These are phyloP conservation scores for Echiichthys vipera DNA, from an alignment of 2,797 vertebrate species.

Conservation along the genomic window DNA sequence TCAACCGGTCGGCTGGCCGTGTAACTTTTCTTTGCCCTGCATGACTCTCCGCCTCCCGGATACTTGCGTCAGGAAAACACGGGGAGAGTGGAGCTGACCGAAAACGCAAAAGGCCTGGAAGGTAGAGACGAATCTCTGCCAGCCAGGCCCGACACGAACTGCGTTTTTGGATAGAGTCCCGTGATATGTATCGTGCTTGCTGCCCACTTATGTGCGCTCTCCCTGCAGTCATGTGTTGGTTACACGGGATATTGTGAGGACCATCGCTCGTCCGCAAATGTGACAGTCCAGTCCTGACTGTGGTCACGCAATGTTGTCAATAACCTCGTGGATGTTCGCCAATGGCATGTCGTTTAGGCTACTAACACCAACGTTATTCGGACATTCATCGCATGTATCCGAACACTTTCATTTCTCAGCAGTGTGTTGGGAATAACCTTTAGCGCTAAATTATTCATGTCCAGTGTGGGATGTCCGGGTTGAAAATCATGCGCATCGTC, in stretches of 20 bases:
- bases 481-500: constrained; percentile 21
- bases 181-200: not conserved
- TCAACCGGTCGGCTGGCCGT: constrained; percentile 17
- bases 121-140: constrained; percentile 43
- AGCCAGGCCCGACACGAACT: constrained; percentile 28
- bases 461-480: constrained; percentile 54
- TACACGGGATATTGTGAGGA: constrained; percentile 9
- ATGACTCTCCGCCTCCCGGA: constrained; percentile 69
- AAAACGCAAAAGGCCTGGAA: constrained; percentile 63
- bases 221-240: constrained; percentile 6
- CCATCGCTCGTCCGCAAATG: constrained; percentile 4
- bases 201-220: not conserved
- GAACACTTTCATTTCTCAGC: not conserved
- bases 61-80: constrained; percentile 77
- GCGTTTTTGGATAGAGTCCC: not conserved
- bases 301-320: constrained; percentile 25
- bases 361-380: not conserved
- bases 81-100: constrained; percentile 68
- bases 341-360: not conserved
- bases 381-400: not conserved
- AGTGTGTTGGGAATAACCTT: constrained; percentile 34
- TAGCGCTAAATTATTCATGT: constrained; percentile 49
- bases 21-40: constrained; percentile 72
- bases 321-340: constrained; percentile 11
- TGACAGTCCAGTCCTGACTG: constrained; percentile 25